Percentiles rank a stretch among this genome's conserved stretches.
Evolutionary conservation across 2,113 vertebrate species (phyloP).

Genomic region (Amia ocellicauda): DNA sequence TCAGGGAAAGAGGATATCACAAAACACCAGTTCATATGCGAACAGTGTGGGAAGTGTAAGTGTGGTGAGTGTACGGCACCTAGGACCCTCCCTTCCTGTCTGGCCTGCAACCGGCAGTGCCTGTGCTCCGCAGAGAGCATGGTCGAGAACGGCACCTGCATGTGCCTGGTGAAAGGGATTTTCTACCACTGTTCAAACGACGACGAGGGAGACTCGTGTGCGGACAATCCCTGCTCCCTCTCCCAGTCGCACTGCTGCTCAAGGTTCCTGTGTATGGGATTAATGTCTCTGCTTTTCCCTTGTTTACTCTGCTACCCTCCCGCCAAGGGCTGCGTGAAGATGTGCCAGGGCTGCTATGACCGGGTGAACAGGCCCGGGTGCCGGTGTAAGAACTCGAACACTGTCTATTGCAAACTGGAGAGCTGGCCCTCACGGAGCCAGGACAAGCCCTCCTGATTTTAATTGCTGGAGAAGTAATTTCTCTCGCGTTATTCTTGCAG

Average conservation of each 20-base stretch:
- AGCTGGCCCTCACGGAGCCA: constrained; percentile 75
- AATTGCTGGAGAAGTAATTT: constrained; percentile 7
- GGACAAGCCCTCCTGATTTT: constrained; percentile 86
- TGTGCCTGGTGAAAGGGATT: constrained; percentile 93
- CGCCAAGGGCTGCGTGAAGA: constrained; percentile 84
- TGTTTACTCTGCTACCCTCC: constrained; percentile 96
- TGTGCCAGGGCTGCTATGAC: constrained; percentile 86
- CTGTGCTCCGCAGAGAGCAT: constrained; percentile 90
- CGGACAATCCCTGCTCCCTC: constrained; percentile 93
- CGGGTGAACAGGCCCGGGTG: constrained; percentile 85
- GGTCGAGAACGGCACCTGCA: constrained; percentile 93
- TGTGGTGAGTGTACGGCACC: constrained; percentile 89
- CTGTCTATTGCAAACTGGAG: constrained; percentile 97
- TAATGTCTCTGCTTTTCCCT: constrained; percentile 83
- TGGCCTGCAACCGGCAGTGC: constrained; percentile 90
- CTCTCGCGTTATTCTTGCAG: constrained; percentile 50
- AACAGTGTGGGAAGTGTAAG: constrained; percentile 92
- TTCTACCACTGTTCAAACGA: constrained; percentile 98
- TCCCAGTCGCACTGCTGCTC: constrained; percentile 91
- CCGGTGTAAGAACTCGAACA: constrained; percentile 97
- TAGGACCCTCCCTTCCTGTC: constrained; percentile 80
- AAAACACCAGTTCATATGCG: constrained; percentile 91
- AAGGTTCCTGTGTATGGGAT: constrained; percentile 94
- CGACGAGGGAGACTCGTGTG: constrained; percentile 88
- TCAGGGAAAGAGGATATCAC: constrained; percentile 71